phyloP scores from a whole-genome alignment of 2,888 invertebrate genomes.

The Cheilosia variabilis region DNA sequence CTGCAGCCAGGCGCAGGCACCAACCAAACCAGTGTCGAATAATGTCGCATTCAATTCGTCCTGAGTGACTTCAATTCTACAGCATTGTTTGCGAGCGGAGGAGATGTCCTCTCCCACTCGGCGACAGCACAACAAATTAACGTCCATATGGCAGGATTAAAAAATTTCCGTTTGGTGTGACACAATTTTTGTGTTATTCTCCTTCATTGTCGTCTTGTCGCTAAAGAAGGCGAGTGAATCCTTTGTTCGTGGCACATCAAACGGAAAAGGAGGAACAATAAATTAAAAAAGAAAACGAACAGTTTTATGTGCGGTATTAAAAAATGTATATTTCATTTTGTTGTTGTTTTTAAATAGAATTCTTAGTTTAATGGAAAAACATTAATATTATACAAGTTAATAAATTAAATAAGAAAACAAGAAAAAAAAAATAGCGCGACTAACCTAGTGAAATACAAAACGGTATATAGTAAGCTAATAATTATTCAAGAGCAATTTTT shows the following conservation, averaged over 20 bases:
- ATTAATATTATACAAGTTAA: constrained; percentile 58
- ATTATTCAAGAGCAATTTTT: not conserved
- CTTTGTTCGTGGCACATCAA: constrained; percentile 76
- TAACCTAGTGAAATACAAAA: constrained; percentile 66
- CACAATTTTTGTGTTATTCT: constrained; percentile 78
- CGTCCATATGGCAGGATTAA: constrained; percentile 84
- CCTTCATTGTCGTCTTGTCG: constrained; percentile 34
- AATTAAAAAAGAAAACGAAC: constrained; percentile 37
- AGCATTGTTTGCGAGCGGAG: constrained; percentile 40
- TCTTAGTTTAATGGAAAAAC: constrained; percentile 52
- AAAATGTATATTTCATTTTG: constrained; percentile 57
- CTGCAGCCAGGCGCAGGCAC: constrained; percentile 4
- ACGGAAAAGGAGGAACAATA: constrained; percentile 64
- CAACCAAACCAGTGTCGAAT: constrained; percentile 62
- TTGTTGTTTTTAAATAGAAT: constrained; percentile 36
- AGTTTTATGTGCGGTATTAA: constrained; percentile 62
- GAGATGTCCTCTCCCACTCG: constrained; percentile 31
- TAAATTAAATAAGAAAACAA: constrained; percentile 49
- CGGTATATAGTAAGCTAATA: constrained; percentile 32
- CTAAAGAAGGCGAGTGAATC: constrained; percentile 38
- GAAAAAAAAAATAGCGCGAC: constrained; percentile 51
- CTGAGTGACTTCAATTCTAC: constrained; percentile 82
- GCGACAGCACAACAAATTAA: constrained; percentile 77
- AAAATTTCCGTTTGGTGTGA: constrained; percentile 79
- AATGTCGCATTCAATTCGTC: constrained; percentile 82